Conservation (phyloP, 2,888 invertebrate species). For the Glaucopsyche alexis region DNA sequence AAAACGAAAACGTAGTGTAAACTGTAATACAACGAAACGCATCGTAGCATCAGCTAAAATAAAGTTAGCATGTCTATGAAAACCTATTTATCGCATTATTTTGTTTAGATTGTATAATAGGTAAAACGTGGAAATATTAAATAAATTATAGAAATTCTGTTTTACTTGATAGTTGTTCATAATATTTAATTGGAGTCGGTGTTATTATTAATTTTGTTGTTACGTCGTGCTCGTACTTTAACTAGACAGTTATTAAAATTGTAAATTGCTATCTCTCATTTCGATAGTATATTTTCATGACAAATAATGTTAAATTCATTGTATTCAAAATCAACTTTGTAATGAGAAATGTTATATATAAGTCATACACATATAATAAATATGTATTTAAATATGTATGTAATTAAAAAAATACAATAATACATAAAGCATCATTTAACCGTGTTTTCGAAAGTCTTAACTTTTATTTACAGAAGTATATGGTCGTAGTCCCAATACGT, state of each 20-base stretch:
- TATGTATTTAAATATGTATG: too few species aligned
- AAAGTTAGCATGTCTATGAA: too few species aligned
- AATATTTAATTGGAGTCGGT: not conserved
- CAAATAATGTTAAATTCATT: not conserved
- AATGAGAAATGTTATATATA: not conserved
- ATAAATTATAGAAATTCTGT: not conserved
- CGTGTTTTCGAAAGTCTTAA: too few species aligned
- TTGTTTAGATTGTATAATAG: too few species aligned
- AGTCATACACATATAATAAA: too few species aligned
- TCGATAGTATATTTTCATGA: not conserved
- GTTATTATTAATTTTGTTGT: slow-evolving; percentile 3
- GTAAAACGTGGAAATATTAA: not conserved
- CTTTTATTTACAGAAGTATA: too few species aligned
- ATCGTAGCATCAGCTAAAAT: too few species aligned
- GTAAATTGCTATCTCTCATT: not conserved
- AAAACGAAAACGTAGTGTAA: too few species aligned
- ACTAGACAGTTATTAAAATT: slow-evolving; percentile 8
- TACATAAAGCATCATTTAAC: too few species aligned
- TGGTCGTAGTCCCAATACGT: too few species aligned
- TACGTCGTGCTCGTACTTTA: not conserved
- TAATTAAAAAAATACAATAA: too few species aligned
- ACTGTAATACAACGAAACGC: not conserved
- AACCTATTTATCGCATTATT: too few species aligned
- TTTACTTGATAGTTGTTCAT: not conserved
- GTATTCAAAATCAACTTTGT: not conserved